These are phyloP conservation scores for Syrrhaptes paradoxus DNA, from an alignment of 2,113 vertebrate species.

Conservation along the genomic window DNA sequence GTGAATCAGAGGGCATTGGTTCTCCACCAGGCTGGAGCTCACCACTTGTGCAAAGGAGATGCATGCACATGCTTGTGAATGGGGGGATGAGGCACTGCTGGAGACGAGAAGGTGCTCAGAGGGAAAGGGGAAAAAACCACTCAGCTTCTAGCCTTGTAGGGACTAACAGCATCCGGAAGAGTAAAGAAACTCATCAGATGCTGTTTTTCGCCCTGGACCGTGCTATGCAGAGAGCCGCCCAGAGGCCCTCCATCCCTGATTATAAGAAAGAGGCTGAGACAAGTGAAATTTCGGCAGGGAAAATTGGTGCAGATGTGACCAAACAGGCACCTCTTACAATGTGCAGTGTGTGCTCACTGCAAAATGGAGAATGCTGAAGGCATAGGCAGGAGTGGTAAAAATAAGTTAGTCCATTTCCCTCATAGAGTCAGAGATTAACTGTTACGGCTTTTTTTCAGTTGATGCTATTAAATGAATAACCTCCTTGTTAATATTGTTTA, in stretches of 20 bases:
- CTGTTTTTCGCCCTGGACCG: not conserved
- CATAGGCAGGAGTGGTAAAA: not conserved
- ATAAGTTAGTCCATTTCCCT: not conserved
- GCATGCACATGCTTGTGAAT: fast-evolving
- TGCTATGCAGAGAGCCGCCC: not conserved
- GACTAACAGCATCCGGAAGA: not conserved
- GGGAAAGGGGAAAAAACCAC: not conserved
- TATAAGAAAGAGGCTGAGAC: not conserved
- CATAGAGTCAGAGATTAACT: not conserved
- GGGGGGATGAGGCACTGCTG: fast-evolving
- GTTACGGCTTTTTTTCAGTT: fast-evolving
- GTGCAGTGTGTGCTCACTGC: not conserved
- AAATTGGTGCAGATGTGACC: not conserved
- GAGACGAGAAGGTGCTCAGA: not conserved
- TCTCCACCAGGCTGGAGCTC: not conserved
- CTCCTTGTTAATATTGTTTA: not conserved
- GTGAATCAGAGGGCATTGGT: not conserved
- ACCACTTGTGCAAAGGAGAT: not conserved
- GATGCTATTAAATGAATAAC: not conserved
- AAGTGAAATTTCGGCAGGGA: not conserved
- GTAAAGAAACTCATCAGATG: not conserved
- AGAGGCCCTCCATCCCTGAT: not conserved
- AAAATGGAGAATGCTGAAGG: not conserved
- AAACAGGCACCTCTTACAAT: not conserved
- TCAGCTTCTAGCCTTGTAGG: not conserved